Conservation (phyloP, 2,797 vertebrate species). For the Crenichthys baileyi region DNA sequence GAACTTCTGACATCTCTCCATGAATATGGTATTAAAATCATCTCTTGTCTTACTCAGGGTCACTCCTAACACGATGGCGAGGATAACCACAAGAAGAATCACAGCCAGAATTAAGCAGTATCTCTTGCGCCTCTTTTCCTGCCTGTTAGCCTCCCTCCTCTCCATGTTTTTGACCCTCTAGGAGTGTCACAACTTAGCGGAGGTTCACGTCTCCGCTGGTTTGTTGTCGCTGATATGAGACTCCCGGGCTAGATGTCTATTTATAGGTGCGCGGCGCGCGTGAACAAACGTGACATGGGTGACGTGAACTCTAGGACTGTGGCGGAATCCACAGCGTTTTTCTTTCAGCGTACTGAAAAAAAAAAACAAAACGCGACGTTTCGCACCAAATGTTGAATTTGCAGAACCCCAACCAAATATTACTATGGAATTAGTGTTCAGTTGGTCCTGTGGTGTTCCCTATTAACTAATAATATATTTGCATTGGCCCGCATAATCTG, state of each 20-base stretch:
- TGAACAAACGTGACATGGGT: not conserved
- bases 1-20: constrained; percentile 41
- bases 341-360: too few relatives aligned
- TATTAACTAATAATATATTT: too few relatives aligned
- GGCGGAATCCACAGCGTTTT: not conserved
- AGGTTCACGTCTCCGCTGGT: not conserved
- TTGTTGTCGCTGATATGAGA: not conserved
- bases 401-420: too few relatives aligned
- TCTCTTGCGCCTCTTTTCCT: constrained; percentile 6
- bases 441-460: too few relatives aligned
- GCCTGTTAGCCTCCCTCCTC: rapidly evolving
- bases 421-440: too few relatives aligned
- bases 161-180: constrained; percentile 42
- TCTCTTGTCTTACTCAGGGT: rapidly evolving
- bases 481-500: too few relatives aligned
- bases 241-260: not conserved
- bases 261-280: not conserved
- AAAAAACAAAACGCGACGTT: too few relatives aligned
- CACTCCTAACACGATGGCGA: constrained; percentile 19
- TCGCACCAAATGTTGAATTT: too few relatives aligned
- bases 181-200: not conserved
- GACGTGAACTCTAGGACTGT: not conserved
- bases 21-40: not conserved
- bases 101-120: rapidly evolving
- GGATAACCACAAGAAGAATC: not conserved